Conservation (phyloP, 2,888 invertebrate species). For the Noctua janthina region DNA sequence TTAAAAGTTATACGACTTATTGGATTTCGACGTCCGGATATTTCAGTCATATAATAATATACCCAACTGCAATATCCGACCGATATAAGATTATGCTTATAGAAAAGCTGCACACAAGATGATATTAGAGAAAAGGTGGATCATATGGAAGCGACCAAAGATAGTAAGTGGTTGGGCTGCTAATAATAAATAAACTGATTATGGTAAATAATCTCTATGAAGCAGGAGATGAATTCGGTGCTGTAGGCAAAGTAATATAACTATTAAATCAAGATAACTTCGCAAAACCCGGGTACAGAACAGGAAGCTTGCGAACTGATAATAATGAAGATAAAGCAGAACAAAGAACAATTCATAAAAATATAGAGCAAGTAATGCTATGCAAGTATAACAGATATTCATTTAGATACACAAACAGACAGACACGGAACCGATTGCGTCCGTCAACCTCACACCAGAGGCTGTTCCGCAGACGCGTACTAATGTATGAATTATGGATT, state of each 20-base stretch:
- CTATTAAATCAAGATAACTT: neutral
- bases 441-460: constrained; percentile 59
- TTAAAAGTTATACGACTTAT: neutral
- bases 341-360: constrained; percentile 5
- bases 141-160: no score
- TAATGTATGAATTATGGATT: constrained; percentile 59
- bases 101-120: neutral
- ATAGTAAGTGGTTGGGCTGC: neutral
- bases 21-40: neutral
- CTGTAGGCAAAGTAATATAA: neutral
- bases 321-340: neutral
- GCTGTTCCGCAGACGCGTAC: constrained; percentile 42
- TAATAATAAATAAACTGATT: neutral
- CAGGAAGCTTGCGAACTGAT: no score
- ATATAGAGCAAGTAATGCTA: constrained; percentile 13
- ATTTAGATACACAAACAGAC: constrained; percentile 28
- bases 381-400: constrained; percentile 22
- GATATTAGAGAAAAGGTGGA: no score
- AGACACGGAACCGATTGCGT: constrained; percentile 50
- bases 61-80: neutral
- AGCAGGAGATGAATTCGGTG: neutral
- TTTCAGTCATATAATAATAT: neutral
- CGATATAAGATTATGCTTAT: neutral
- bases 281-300: neutral
- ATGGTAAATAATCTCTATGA: neutral